Percentiles rank a stretch among this genome's conserved stretches.
Conservation (phyloP, 1,140 invertebrate species). For the Calliphora vicina region DNA sequence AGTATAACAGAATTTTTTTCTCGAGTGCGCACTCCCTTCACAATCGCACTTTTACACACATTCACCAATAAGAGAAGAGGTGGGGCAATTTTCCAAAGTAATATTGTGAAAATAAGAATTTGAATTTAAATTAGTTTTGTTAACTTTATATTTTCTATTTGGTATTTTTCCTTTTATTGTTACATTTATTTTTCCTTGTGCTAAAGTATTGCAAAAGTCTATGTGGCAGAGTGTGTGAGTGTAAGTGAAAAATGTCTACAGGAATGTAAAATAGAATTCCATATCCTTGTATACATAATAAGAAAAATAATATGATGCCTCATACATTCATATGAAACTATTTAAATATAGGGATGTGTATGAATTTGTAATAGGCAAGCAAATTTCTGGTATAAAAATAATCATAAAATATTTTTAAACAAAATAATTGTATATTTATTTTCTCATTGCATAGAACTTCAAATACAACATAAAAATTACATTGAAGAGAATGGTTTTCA, state of each 20-base stretch:
- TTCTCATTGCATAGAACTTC: neutral
- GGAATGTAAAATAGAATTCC: conserved; percentile 27
- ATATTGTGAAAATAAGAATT: conserved; percentile 3
- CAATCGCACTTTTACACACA: neutral
- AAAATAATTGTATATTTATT: neutral
- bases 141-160: conserved; percentile 20
- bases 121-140: conserved; percentile 35
- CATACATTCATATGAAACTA: too few species aligned
- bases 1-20: neutral
- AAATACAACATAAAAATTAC: neutral
- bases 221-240: neutral
- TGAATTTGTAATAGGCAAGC: neutral
- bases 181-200: neutral
- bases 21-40: neutral
- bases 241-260: conserved; percentile 15
- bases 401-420: neutral
- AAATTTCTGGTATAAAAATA: neutral
- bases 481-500: too few species aligned
- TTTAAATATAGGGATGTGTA: too few species aligned
- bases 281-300: neutral
- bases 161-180: neutral
- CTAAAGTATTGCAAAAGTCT: neutral
- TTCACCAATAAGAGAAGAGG: neutral
- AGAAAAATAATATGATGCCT: neutral
- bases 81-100: neutral